These are phyloP conservation scores for Pollachius pollachius DNA, from an alignment of 2,113 vertebrate species.

Conservation along the genomic window DNA sequence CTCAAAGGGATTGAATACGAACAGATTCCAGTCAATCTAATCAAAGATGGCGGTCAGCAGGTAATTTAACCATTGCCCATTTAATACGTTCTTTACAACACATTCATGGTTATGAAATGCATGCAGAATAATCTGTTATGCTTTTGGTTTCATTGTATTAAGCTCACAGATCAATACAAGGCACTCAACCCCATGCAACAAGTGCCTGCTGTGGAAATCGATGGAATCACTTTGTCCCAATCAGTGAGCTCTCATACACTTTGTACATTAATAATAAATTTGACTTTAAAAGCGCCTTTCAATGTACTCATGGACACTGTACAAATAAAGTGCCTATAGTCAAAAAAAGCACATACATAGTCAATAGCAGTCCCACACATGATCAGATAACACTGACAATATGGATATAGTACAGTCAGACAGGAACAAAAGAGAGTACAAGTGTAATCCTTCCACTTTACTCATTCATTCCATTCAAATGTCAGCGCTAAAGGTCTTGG, in stretches of 20 bases:
- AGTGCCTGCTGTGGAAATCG: constrained; percentile 88
- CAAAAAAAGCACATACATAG: too few species aligned
- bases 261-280: background rate
- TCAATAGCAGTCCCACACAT: too few species aligned
- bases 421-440: too few species aligned
- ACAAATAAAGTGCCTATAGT: too few species aligned
- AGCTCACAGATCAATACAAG: constrained; percentile 83
- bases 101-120: background rate
- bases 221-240: constrained; percentile 84
- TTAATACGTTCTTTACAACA: background rate
- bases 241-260: constrained; percentile 78
- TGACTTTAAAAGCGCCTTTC: too few species aligned
- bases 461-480: too few species aligned
- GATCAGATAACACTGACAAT: too few species aligned
- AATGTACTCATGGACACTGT: too few species aligned
- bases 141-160: constrained; percentile 20
- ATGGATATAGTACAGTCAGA: too few species aligned
- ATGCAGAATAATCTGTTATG: background rate
- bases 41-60: constrained; percentile 91
- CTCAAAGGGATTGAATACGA: constrained; percentile 90
- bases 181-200: constrained; percentile 92
- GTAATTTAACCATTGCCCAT: constrained; percentile 59
- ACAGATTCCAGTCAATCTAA: constrained; percentile 79
- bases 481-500: background rate
- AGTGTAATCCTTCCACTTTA: background rate